A percentile compares a stretch with the other conserved stretches of the same genome.
Evolutionary conservation across 2,797 vertebrate species (phyloP).

Genomic region (Poeciliopsis turneri): DNA sequence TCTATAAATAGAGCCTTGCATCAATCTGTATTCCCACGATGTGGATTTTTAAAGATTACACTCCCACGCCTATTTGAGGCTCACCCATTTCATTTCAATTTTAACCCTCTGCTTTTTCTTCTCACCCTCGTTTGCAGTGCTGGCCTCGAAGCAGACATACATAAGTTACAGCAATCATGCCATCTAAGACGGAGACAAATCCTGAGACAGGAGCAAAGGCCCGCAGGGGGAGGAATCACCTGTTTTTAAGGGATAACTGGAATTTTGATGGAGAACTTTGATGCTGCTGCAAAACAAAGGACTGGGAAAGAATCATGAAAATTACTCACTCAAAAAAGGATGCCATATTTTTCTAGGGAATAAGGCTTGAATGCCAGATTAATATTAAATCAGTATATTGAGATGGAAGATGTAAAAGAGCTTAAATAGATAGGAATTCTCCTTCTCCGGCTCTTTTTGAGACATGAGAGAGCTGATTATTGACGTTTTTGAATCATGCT

Average conservation of each 20-base stretch:
- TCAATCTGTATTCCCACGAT: conserved; percentile 37
- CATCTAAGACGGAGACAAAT: conserved; percentile 80
- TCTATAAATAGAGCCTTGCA: conserved; percentile 45
- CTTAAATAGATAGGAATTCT: conserved; percentile 60
- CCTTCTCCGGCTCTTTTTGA: conserved; percentile 64
- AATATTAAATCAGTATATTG: conserved; percentile 40
- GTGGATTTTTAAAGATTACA: conserved; percentile 22
- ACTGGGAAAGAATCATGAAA: conserved; percentile 63
- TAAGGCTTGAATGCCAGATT: conserved; percentile 55
- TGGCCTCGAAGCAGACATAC: conserved; percentile 95
- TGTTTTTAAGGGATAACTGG: conserved; percentile 41
- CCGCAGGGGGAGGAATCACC: conserved; percentile 55
- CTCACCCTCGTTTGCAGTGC: conserved; percentile 71
- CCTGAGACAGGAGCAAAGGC: conserved; percentile 35
- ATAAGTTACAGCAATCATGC: conserved; percentile 98
- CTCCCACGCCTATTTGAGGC: conserved; percentile 26
- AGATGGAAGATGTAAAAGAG: conserved; percentile 40
- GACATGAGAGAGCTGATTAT: conserved; percentile 36
- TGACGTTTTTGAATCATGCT: conserved; percentile 59
- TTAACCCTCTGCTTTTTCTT: conserved; percentile 41
- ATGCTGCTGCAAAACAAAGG: conserved; percentile 41
- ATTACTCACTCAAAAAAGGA: conserved; percentile 58
- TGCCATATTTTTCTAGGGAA: conserved; percentile 63
- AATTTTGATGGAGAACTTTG: conserved; percentile 34
- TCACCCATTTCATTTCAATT: conserved; percentile 20